phyloP scores from a whole-genome alignment of 2,888 invertebrate genomes.

The Drosophila rubida region DNA sequence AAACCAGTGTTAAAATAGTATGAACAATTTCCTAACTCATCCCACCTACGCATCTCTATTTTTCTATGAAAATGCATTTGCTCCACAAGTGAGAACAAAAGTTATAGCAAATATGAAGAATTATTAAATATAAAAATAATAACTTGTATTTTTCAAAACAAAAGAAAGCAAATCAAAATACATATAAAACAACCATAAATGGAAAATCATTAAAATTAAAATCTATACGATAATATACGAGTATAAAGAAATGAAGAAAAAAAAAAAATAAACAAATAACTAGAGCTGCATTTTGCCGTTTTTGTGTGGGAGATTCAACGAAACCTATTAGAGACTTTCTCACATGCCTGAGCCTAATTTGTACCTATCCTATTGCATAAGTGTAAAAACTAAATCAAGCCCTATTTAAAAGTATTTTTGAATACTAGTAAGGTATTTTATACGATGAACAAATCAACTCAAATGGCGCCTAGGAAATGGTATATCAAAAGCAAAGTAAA shows the following conservation, averaged over 20 bases:
- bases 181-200: constrained; percentile 13
- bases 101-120: constrained; percentile 43
- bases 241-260: background rate
- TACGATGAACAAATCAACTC: constrained; percentile 57
- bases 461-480: constrained; percentile 63
- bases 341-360: constrained; percentile 81
- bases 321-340: constrained; percentile 74
- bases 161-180: constrained; percentile 47
- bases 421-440: constrained; percentile 69
- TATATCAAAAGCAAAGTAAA: constrained; percentile 57
- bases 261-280: constrained; percentile 29
- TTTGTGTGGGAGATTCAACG: constrained; percentile 41
- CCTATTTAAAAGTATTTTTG: constrained; percentile 70
- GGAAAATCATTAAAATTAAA: constrained; percentile 23
- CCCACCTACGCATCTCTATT: constrained; percentile 84
- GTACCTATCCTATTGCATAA: constrained; percentile 82
- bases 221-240: constrained; percentile 29
- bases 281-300: constrained; percentile 67
- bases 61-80: constrained; percentile 82
- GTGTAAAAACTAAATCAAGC: constrained; percentile 62
- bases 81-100: constrained; percentile 61
- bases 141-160: constrained; percentile 60
- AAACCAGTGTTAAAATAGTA: constrained; percentile 55
- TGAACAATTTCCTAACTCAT: constrained; percentile 83
- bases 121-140: constrained; percentile 31